Percentiles rank a stretch among this genome's conserved stretches.
Conservation (phyloP, 35 echinoderm and acorn worm species). For the Ptychodera flava region DNA sequence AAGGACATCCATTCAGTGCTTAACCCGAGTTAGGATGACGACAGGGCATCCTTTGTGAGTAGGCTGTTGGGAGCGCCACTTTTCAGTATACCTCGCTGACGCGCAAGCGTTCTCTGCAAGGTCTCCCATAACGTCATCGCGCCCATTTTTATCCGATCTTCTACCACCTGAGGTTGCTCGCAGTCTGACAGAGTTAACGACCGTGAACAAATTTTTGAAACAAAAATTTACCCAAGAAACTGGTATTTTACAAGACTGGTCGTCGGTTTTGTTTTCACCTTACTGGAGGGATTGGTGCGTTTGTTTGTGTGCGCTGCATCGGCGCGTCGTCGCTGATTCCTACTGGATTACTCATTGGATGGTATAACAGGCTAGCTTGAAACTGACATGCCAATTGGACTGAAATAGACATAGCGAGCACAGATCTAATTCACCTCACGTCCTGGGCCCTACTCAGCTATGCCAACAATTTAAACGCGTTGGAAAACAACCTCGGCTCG, state of each 20-base stretch:
- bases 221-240: too few relatives aligned
- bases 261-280: too few relatives aligned
- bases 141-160: too few relatives aligned
- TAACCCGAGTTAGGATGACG: background rate
- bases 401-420: background rate
- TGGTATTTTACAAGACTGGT: too few relatives aligned
- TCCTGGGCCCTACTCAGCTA: background rate
- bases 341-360: background rate
- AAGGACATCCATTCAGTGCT: too few relatives aligned
- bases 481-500: background rate
- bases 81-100: too few relatives aligned
- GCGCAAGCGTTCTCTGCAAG: too few relatives aligned
- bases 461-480: background rate
- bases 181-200: too few relatives aligned
- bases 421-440: background rate
- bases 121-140: too few relatives aligned
- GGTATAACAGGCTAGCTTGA: background rate
- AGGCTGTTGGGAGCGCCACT: background rate
- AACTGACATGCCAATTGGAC: background rate
- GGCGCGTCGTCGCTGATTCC: background rate
- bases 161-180: too few relatives aligned
- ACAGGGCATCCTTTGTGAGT: background rate
- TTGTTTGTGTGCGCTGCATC: background rate
- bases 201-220: too few relatives aligned
- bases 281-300: background rate